Evolutionary conservation across 2,888 invertebrate species (phyloP).

Genomic region (Tachina lurida): DNA sequence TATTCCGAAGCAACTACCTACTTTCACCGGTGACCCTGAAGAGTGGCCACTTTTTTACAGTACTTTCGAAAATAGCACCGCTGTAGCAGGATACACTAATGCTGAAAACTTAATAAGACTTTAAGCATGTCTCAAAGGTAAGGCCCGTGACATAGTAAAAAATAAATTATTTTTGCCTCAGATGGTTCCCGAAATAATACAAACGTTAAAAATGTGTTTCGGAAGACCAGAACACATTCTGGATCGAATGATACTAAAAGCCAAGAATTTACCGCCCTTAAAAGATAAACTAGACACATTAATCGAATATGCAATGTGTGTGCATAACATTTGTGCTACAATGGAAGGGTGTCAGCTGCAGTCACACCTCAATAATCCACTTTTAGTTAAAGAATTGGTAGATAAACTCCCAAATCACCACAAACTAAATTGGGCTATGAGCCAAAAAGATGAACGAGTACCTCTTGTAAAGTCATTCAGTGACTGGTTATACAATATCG

Average conservation of each 20-base stretch:
- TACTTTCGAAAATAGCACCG: constrained; percentile 12
- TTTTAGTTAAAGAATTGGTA: constrained; percentile 44
- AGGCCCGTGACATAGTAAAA: constrained; percentile 23
- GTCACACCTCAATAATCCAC: constrained; percentile 29
- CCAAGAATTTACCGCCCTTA: no score
- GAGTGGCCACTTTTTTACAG: constrained; percentile 22
- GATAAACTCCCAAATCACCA: constrained; percentile 51
- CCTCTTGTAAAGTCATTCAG: constrained; percentile 39
- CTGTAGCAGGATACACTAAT: constrained; percentile 36
- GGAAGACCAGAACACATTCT: not conserved
- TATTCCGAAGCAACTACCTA: constrained; percentile 8
- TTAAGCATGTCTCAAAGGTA: constrained; percentile 41
- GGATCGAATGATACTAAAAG: no score
- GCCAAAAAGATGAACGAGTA: constrained; percentile 10
- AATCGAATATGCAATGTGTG: not conserved
- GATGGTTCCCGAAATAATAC: constrained; percentile 53
- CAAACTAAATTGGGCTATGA: constrained; percentile 54
- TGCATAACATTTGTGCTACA: constrained; percentile 34
- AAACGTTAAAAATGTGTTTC: constrained; percentile 46
- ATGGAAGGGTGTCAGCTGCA: constrained; percentile 45
- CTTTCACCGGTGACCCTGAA: not conserved
- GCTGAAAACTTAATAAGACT: constrained; percentile 34
- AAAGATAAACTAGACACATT: no score
- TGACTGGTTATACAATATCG: constrained; percentile 40
- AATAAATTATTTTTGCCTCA: constrained; percentile 16